phyloP scores from a whole-genome alignment of 2,888 invertebrate genomes.

The Trachelus stipa region DNA sequence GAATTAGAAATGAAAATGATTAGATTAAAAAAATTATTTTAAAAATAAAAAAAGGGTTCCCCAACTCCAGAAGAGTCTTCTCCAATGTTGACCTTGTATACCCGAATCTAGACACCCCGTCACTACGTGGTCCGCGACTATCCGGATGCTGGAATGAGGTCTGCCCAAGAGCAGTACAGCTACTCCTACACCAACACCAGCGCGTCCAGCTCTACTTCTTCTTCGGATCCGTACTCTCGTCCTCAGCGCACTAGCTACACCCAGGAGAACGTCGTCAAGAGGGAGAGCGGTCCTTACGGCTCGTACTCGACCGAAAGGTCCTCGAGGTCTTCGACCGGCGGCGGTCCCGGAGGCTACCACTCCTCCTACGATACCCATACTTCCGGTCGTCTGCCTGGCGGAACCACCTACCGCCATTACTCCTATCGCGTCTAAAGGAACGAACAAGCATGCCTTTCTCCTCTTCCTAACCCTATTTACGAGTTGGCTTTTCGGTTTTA shows the following conservation, averaged over 20 bases:
- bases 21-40: not conserved
- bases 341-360: slow-evolving; percentile 83
- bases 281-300: slow-evolving; percentile 78
- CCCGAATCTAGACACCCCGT: slow-evolving; percentile 79
- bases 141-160: slow-evolving; percentile 68
- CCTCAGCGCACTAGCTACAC: slow-evolving; percentile 78
- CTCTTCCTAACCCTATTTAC: not conserved
- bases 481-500: not conserved
- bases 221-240: slow-evolving; percentile 70
- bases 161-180: slow-evolving; percentile 85
- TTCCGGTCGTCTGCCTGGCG: slow-evolving; percentile 85
- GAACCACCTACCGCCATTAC: slow-evolving; percentile 86
- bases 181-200: slow-evolving; percentile 81
- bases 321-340: slow-evolving; percentile 74
- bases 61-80: slow-evolving; percentile 28
- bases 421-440: slow-evolving; percentile 83
- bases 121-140: slow-evolving; percentile 88
- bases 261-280: slow-evolving; percentile 77
- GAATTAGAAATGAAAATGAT: not conserved
- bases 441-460: slow-evolving; percentile 18
- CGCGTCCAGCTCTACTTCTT: slow-evolving; percentile 68
- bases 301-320: slow-evolving; percentile 80
- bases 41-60: not conserved
- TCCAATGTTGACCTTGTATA: slow-evolving; percentile 53
- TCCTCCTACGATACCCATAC: slow-evolving; percentile 82